Base-by-base conservation (phyloP, 2,888 invertebrate species). In the Cyclophora albipunctata region DNA sequence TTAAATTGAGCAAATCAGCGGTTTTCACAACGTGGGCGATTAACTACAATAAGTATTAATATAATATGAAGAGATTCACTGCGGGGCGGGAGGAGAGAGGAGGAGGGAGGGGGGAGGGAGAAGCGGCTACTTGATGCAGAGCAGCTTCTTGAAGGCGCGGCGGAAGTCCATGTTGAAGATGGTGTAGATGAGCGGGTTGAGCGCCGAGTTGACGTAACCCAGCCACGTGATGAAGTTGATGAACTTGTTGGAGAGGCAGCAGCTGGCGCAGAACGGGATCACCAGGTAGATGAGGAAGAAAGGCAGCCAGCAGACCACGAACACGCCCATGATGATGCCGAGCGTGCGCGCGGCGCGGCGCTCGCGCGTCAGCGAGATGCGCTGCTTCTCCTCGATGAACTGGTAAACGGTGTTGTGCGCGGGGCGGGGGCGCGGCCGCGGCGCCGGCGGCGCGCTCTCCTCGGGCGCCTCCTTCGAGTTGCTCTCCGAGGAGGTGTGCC, bases 241-340 rank as follows among this genome's bases (percentile, higher is more conserved):
- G 57, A 96, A 90, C 73, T 94, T 93, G 57, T 92, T 92, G 3
- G 95, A 94, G 40, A 95, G 93, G 71, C 94, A 94, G 79, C 96
- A 96, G 58, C 90, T 90, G 6, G 91, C 88, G 74, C 96, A 96
- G 77, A 97, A 98, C 3, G 98, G 97, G 60, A 95, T 90, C 56
- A 97, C 95, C 45, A 98, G 93, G 80, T 98, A 98, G 93, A 98
- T 95, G 41, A 98, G 92, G 81, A 98, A 99, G 88, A 99, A 99
- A 3, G 99, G 99, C 54, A 98, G 90, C 99, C 98, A 99, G 80
- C 98, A 98, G 5, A 98, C 93, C 46, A 98, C 97, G 77, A 99
- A 99, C 0, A 98, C 98, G 3, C 98, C 98, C 94, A 98, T 98
- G 52, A 99, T 98, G 51, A 99, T 98, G 34, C 98, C 98, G 3